Base-by-base conservation (phyloP, 1,140 invertebrate genomes). In the Rhyacophila brunnea region DNA sequence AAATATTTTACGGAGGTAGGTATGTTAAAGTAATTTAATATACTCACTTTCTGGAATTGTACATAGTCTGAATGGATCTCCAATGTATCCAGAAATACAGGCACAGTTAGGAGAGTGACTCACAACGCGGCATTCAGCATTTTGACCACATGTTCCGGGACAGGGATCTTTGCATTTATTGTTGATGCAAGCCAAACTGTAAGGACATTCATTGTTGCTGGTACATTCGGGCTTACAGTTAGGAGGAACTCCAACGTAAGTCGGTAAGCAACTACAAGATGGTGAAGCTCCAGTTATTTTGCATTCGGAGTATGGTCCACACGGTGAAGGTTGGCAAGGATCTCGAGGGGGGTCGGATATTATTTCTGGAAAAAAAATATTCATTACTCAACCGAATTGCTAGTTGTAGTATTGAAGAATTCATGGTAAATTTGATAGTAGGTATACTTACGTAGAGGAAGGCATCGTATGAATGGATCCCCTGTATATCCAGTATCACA, bases 241-340 rank as follows among this genome's bases (percentile, higher is more conserved):
- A 28, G 86, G 85, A 1, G 86, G 83, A 14, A 79, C 76, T n/a
- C 86, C 86, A 50, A 83, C 79, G 68, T 85, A 88, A 50, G 80
- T 79, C 6, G 73, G 64, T 1, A 83, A 54, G 66, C 87, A 89
- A 2, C 80, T 79, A 68, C 87, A 90, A 28, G 81, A 75, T 1
- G 82, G 80, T 20, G 78, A 79, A 10, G 78, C 80, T 19, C 80
- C 77, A 6, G 77, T 79, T 14, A 81, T 79, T 50, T 82, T 77
- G 67, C 90, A 92, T 65, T 86, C 72, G 28, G 87, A 85, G 67
- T 92, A 89, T 0, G 85, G 79, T 6, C 90, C 90, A 68, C 90
- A 93, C 1, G 89, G 89, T 7, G 86, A 85, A 1, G 88, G 88
- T 36, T 81, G 73, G 67, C 91, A 93, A 0, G 87, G 87, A 64